These are phyloP conservation scores for Burhinus bistriatus DNA, from an alignment of 2,113 vertebrate species.

Conservation along the genomic window DNA sequence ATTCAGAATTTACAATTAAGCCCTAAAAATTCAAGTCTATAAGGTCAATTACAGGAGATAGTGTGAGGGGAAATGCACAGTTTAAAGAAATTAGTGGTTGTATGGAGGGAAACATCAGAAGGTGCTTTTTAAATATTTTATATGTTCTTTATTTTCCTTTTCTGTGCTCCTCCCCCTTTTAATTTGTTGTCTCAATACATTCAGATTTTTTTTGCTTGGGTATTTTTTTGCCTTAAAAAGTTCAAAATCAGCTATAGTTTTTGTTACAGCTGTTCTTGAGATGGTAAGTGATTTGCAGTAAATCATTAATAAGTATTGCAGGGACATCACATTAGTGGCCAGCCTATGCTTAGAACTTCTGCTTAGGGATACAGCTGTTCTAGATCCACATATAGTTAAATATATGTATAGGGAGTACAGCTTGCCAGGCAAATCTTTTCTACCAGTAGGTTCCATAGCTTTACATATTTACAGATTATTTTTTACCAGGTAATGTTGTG, in stretches of 20 bases:
- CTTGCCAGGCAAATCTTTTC: neutral
- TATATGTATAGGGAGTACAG: neutral
- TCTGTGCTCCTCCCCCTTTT: neutral
- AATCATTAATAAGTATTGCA: neutral
- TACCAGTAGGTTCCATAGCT: neutral
- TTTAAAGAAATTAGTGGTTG: neutral
- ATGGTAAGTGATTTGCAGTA: neutral
- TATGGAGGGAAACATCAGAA: neutral
- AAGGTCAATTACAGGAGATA: neutral
- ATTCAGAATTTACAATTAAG: neutral
- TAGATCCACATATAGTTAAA: neutral
- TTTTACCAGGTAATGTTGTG: neutral
- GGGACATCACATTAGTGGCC: neutral
- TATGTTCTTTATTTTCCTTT: neutral
- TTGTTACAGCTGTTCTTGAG: neutral
- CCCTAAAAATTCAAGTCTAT: neutral
- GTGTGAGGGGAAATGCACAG: neutral
- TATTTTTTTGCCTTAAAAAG: neutral
- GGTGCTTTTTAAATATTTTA: neutral
- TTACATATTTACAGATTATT: neutral
- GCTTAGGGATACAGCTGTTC: no score
- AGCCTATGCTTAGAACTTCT: neutral
- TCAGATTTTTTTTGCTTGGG: neutral
- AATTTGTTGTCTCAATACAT: neutral
- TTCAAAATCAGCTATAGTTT: neutral